Conservation (phyloP, 2,888 invertebrate species). For the Blastobasis adustella region DNA sequence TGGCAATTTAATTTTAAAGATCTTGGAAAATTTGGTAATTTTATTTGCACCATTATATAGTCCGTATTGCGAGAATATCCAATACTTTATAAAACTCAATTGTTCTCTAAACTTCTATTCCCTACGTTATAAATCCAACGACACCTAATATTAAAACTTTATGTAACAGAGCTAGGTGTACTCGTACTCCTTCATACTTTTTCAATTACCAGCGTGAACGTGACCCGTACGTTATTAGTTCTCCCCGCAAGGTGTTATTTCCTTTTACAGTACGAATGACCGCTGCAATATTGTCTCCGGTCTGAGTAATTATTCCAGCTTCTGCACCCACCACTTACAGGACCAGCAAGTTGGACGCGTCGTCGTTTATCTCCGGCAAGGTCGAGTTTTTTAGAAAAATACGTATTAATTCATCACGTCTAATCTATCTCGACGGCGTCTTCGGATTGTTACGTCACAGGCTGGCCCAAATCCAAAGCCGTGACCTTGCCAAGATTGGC, state of each 20-base stretch:
- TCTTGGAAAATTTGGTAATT: too few species aligned
- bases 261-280: slow-evolving; percentile 1
- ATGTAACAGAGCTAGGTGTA: not conserved
- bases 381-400: slow-evolving; percentile 21
- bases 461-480: slow-evolving; percentile 52
- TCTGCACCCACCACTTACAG: not conserved
- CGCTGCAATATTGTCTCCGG: not conserved
- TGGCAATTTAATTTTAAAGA: too few species aligned
- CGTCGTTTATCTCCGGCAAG: slow-evolving; percentile 24
- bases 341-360: not conserved
- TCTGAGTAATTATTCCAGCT: not conserved
- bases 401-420: slow-evolving; percentile 28
- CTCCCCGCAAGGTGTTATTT: slow-evolving; percentile 12
- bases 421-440: slow-evolving; percentile 34
- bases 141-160: not conserved
- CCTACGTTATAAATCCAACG: too few species aligned
- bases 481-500: slow-evolving; percentile 48
- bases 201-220: slow-evolving; percentile 20
- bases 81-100: too few species aligned
- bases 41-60: too few species aligned
- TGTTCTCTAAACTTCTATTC: too few species aligned
- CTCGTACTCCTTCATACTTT: slow-evolving; percentile 7
- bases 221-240: slow-evolving; percentile 14
- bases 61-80: too few species aligned
- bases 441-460: slow-evolving; percentile 27